A percentile compares a stretch with the other conserved stretches of the same genome.
These are phyloP conservation scores for Carettochelys insculpta DNA, from an alignment of 2,113 vertebrate genomes.

Conservation along the genomic window DNA sequence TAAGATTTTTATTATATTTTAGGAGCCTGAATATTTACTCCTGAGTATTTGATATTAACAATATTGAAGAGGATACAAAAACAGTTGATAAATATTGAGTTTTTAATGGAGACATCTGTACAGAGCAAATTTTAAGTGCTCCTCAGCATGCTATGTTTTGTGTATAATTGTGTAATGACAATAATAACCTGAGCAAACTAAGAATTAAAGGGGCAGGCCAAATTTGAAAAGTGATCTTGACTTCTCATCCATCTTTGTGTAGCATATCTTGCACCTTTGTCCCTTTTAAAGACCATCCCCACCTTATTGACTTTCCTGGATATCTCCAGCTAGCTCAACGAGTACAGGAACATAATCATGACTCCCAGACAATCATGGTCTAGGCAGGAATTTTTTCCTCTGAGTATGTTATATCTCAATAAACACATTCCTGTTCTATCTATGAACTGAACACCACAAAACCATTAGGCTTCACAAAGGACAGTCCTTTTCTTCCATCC, in stretches of 20 bases:
- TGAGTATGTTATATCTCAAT: neutral
- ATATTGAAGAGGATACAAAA: neutral
- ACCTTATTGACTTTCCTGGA: neutral
- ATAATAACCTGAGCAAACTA: neutral
- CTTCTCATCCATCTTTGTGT: neutral
- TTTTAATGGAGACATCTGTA: neutral
- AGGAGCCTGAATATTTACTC: neutral
- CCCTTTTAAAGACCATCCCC: neutral
- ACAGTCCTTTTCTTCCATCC: neutral
- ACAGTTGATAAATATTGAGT: neutral
- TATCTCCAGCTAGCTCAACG: neutral
- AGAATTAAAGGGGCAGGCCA: neutral
- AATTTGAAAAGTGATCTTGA: neutral
- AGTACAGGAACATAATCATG: too few species aligned
- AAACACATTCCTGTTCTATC: neutral
- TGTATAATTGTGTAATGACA: neutral
- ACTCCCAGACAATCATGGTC: neutral
- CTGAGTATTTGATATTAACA: neutral
- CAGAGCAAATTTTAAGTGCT: neutral
- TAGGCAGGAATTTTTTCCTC: neutral
- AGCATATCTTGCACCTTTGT: neutral
- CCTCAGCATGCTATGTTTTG: fast-evolving
- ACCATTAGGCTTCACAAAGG: fast-evolving
- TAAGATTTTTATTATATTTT: neutral
- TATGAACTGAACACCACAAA: neutral